Base-by-base conservation (phyloP, 2,888 invertebrate species). In the Acrobasis suavella region DNA sequence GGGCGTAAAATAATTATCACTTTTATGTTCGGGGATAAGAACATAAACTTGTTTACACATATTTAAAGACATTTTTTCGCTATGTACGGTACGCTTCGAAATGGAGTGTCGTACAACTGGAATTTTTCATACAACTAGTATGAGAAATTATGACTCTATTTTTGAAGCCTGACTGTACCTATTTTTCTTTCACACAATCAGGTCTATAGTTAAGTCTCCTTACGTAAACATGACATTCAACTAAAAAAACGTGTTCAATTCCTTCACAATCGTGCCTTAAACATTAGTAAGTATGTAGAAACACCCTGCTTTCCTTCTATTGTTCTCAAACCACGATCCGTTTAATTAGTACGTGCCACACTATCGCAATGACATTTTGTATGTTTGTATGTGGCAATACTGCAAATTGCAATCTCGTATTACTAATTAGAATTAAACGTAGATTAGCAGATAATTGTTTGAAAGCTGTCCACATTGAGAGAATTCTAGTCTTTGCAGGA, bases 331-430 rank as follows among this genome's bases (percentile, higher is more conserved):
- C 60, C 78, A 77, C 81, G 80, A 79, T 73, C 72, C 67, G 72
- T 74, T 78, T 87, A 89, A 89, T 88, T 88, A 89, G 83, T 73
- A 65, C 69, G 16, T 86, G 81, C 78, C 82, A 82, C 82, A 82
- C 22, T 56, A 56, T 56, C 81, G 69, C 69, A 71, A 75, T 89
- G 89, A 89, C 89, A 90, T 90, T 89, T 89, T 73, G 84, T 85
- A 80, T 87, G 87, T 83, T 70, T 69, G 69, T 81, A 75, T 79
- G 76, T 82, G 80, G 86, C 74, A 80, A 87, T 69, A 72, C 75
- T 78, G 86, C 86, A 82, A 89, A 88, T 88, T 87, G 85, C 78
- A 79, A 85, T 84, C 84, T 67, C 59, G 75, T 71, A 67, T 72
- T 72, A 77, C 86, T 87, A 88, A 88, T 88, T 88, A 88, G 86